Evolutionary conservation across 92 coral and sea anemone species (phyloP).

Genomic region (Phenganax stokvisi): DNA sequence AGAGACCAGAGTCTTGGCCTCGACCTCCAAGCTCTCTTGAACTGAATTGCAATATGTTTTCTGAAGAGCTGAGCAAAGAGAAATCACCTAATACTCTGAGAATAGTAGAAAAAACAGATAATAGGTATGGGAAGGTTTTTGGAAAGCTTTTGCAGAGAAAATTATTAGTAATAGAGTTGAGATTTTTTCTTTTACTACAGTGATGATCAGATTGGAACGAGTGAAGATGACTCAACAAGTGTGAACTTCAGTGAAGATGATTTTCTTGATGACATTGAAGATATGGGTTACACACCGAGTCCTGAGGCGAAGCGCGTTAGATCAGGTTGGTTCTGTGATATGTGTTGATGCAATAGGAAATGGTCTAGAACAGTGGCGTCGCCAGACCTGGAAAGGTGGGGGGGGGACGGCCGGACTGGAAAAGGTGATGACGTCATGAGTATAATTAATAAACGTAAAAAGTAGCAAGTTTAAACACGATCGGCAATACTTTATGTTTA

Average conservation of each 20-base stretch:
- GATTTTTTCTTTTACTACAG: neutral
- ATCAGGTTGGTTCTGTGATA: neutral
- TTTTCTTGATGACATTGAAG: constrained; percentile 36
- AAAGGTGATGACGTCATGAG: too few relatives aligned
- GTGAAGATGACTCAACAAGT: constrained; percentile 27
- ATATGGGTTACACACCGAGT: constrained; percentile 28
- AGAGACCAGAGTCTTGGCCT: constrained; percentile 16
- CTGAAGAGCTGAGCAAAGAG: neutral
- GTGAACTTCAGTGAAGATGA: constrained; percentile 34
- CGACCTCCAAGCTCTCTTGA: constrained; percentile 12
- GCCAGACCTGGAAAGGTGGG: too few relatives aligned
- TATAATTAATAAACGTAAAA: too few relatives aligned
- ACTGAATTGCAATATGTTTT: neutral
- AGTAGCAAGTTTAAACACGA: too few relatives aligned
- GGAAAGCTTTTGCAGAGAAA: too few relatives aligned
- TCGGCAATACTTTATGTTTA: too few relatives aligned
- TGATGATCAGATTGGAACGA: constrained; percentile 12
- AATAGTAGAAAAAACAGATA: too few relatives aligned
- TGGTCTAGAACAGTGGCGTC: too few relatives aligned
- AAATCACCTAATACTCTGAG: too few relatives aligned
- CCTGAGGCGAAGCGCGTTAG: constrained; percentile 27
- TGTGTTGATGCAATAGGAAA: neutral
- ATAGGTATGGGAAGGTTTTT: too few relatives aligned
- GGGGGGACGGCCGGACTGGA: too few relatives aligned
- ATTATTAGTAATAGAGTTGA: too few relatives aligned